These are phyloP conservation scores for Antheraea assamensis DNA, from an alignment of 2,888 invertebrate genomes.

Conservation along the genomic window DNA sequence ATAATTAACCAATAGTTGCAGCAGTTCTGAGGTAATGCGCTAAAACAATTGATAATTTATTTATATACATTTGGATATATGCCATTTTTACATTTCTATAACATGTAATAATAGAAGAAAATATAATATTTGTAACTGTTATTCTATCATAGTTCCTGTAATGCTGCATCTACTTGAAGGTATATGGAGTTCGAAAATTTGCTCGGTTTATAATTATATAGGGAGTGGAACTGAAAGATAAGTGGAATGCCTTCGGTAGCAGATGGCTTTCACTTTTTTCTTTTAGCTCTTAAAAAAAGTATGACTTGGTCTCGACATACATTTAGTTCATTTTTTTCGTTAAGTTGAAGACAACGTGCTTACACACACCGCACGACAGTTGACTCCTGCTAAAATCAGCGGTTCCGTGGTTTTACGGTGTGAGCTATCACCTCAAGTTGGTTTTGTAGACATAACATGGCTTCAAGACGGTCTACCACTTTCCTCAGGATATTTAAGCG, in stretches of 20 bases:
- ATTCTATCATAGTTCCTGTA: not conserved
- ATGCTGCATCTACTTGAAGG: not conserved
- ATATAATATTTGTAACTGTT: not conserved
- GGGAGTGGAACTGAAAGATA: not conserved
- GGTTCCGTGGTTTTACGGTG: slow-evolving; percentile 67
- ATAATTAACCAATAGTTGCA: no score
- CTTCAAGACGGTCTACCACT: slow-evolving; percentile 71
- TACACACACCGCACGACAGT: slow-evolving; percentile 62
- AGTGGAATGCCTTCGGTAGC: not conserved
- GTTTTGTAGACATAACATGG: slow-evolving; percentile 68
- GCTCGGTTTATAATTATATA: no score
- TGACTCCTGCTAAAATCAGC: slow-evolving; percentile 68
- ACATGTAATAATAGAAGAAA: not conserved
- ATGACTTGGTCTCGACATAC: not conserved
- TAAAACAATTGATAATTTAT: no score
- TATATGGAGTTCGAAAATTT: no score
- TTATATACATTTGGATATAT: not conserved
- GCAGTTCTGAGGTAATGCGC: no score
- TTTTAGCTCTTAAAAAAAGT: not conserved
- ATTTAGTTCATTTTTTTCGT: not conserved
- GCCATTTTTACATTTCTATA: not conserved
- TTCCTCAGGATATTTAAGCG: slow-evolving; percentile 62
- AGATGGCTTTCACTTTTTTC: not conserved
- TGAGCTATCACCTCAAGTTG: slow-evolving; percentile 69
- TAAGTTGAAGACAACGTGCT: slow-evolving; percentile 71